Evolutionary conservation across 2,888 invertebrate species (phyloP), one percentile per base, ranked within the genome.

Genomic region (Polietes domitor): DNA sequence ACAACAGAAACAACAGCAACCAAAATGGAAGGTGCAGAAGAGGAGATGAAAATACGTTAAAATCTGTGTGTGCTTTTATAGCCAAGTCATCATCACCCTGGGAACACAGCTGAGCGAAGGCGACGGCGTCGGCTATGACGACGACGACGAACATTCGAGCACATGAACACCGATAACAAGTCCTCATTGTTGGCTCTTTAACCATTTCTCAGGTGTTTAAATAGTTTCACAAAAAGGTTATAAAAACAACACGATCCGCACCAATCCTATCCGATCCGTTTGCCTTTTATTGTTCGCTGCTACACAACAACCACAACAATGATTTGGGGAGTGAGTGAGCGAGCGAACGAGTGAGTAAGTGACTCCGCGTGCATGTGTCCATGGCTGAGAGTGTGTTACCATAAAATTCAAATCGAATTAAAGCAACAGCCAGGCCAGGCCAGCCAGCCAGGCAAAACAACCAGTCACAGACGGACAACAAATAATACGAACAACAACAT

Each of bases 31-130:
- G 65, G 21, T 15, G 12, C 6, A 43, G 24, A 68, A 24, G 26
- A 68, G 19, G 43, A 43, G 37, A 21, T 9, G 65, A 37, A 19
- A 53, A 37, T 17, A 68, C 12, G n/a, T 70, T 15, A 73, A 72
- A 58, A 73, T 77, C 32, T 21, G 61, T 61, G 28, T 61, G 28
- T 28, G 5, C 73, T 41, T 70, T 82, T 70, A 70, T 32, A 41
- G 82, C 77, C 24, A 41, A 65, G 74, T 82, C 82, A 80, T 80
- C 70, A 65, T 77, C 82, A 77, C 73, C 81, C 70, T 81, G 81
- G 81, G 81, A 81, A 81, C 73, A 72, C 53, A 78, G 47, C 72
- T 32, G 37, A 63, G 41, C 68, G 73, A 24, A 15, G 21, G 32
- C 63, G 32, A 17, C 32, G 32, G 63, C 41, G 19, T 10, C 26